These are phyloP conservation scores for Cosmia pyralina DNA, from an alignment of 2,888 invertebrate species.

Conservation along the genomic window DNA sequence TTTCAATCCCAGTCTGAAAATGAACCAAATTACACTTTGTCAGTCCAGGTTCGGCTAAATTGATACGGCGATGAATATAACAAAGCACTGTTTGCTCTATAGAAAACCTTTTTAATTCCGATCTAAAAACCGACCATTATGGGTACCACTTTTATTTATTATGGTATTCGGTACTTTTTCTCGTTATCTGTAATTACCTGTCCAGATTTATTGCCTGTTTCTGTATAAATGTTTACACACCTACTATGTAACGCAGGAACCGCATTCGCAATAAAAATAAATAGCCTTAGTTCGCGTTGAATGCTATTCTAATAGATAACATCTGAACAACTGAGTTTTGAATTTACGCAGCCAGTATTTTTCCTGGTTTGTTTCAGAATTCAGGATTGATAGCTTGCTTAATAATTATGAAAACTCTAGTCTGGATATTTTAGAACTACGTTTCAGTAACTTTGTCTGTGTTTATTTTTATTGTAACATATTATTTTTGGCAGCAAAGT, in stretches of 20 bases:
- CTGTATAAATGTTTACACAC: constrained; percentile 51
- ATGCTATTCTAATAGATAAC: constrained; percentile 51
- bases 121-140: not conserved
- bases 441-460: not conserved
- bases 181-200: constrained; percentile 61
- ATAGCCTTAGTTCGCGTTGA: constrained; percentile 49
- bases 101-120: not conserved
- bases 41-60: not conserved
- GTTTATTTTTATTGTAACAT: not conserved
- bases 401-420: not conserved
- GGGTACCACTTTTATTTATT: constrained; percentile 32
- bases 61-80: not conserved
- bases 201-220: constrained; percentile 60
- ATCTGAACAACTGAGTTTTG: constrained; percentile 52
- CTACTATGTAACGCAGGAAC: constrained; percentile 40
- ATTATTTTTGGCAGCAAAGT: not conserved
- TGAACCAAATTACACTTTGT: not conserved
- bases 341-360: constrained; percentile 23
- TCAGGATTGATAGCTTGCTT: constrained; percentile 16
- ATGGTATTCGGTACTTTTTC: constrained; percentile 42
- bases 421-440: not conserved
- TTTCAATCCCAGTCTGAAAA: not conserved
- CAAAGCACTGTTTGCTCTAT: not conserved
- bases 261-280: constrained; percentile 61
- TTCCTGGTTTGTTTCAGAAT: constrained; percentile 12